Percentiles rank a stretch among this genome's conserved stretches.
Evolutionary conservation across 1,140 invertebrate genomes (phyloP).

Genomic region (Papilio machaon): DNA sequence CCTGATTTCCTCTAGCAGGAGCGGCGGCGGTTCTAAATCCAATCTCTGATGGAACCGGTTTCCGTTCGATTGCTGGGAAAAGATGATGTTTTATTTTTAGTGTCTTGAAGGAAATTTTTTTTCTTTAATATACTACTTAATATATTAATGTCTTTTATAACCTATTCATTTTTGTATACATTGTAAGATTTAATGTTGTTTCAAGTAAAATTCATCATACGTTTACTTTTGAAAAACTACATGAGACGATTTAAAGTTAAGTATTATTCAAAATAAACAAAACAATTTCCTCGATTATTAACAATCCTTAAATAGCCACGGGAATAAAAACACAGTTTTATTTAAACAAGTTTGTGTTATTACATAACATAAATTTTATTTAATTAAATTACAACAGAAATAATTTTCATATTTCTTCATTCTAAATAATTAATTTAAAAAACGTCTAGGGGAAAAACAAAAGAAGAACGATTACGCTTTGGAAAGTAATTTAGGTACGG

Average conservation of each 20-base stretch:
- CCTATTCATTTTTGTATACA: too few relatives aligned
- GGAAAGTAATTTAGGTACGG: conserved; percentile 30
- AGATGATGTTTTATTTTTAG: not conserved
- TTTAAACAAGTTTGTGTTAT: not conserved
- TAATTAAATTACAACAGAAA: conserved; percentile 6
- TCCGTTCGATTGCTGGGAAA: not conserved
- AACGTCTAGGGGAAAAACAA: conserved; percentile 7
- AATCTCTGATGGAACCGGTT: conserved; percentile 17
- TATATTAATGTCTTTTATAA: too few relatives aligned
- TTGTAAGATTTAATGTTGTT: too few relatives aligned
- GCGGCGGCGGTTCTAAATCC: not conserved
- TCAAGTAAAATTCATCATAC: too few relatives aligned
- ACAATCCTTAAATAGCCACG: too few relatives aligned
- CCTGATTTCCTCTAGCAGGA: conserved; percentile 9
- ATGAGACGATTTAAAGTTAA: too few relatives aligned
- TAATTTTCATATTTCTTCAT: not conserved
- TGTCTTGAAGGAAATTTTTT: not conserved
- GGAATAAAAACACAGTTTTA: not conserved
- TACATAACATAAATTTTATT: not conserved
- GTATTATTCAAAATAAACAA: too few relatives aligned
- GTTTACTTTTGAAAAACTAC: too few relatives aligned
- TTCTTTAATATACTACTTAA: too few relatives aligned
- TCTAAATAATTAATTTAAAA: conserved; percentile 13
- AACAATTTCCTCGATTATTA: too few relatives aligned
- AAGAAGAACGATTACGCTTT: conserved; percentile 24